Conservation (phyloP, 2,113 vertebrate genomes). For the Salvator merianae region DNA sequence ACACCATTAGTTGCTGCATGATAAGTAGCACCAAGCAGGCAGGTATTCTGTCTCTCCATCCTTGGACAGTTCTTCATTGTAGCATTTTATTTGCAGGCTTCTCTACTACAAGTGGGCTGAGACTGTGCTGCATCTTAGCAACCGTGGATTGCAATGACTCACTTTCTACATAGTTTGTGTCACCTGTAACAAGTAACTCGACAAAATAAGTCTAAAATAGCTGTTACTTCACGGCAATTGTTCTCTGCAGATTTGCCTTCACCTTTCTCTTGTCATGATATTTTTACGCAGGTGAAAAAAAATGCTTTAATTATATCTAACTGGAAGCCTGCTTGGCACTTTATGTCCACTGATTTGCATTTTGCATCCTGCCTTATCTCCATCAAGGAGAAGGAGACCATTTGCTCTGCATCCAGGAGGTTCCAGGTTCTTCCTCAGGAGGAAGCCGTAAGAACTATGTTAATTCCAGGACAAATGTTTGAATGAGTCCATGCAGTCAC, state of each 20-base stretch:
- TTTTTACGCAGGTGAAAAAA: background rate
- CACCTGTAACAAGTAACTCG: slow-evolving; percentile 27
- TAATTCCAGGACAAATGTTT: no score
- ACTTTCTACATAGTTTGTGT: slow-evolving; percentile 20
- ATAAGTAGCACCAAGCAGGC: background rate
- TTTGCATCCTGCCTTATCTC: background rate
- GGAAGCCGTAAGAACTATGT: no score
- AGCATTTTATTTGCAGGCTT: background rate
- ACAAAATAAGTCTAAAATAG: background rate
- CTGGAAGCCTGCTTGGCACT: background rate
- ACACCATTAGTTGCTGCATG: background rate
- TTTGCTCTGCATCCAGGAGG: no score
- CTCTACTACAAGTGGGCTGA: slow-evolving; percentile 3
- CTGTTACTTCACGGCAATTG: slow-evolving; percentile 1
- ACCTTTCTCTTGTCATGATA: background rate
- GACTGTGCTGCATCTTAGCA: background rate
- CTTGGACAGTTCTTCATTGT: background rate
- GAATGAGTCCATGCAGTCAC: no score
- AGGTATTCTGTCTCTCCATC: background rate
- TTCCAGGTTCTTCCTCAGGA: no score
- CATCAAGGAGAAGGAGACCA: background rate
- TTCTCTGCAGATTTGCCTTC: background rate
- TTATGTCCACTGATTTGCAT: background rate
- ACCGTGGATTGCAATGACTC: slow-evolving; percentile 26
- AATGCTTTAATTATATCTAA: background rate